A percentile compares a stretch with the other conserved stretches of the same genome.
Evolutionary conservation across 2,888 invertebrate genomes (phyloP).

Genomic region (Drosophila acutilabella): DNA sequence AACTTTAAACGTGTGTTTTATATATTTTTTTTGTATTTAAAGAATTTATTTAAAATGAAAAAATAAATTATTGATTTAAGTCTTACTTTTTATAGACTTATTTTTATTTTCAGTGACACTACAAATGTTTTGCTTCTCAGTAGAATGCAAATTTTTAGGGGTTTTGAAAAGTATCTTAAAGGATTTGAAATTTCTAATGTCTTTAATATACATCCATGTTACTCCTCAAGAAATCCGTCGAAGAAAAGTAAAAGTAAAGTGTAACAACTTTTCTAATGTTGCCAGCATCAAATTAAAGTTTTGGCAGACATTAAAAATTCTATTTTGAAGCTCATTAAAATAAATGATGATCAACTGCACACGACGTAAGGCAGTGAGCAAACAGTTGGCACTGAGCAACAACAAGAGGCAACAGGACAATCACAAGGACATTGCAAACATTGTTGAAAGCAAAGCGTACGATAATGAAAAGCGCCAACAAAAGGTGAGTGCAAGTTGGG

Average conservation of each 20-base stretch:
- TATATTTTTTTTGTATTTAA: too few species aligned
- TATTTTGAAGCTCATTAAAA: slow-evolving; percentile 82
- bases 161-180: too few species aligned
- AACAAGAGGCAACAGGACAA: slow-evolving; percentile 30
- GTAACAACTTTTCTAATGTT: slow-evolving; percentile 2
- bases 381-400: slow-evolving; percentile 43
- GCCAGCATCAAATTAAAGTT: slow-evolving; percentile 21
- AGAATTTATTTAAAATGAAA: too few species aligned
- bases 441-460: slow-evolving; percentile 58
- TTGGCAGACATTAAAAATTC: slow-evolving; percentile 68
- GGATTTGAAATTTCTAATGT: too few species aligned
- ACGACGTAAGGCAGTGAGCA: slow-evolving; percentile 50
- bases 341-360: slow-evolving; percentile 79
- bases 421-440: slow-evolving; percentile 62
- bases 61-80: too few species aligned
- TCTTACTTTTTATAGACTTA: too few species aligned
- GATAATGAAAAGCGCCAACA: slow-evolving; percentile 72
- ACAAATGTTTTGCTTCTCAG: too few species aligned
- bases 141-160: too few species aligned
- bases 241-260: slow-evolving; percentile 2
- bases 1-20: background rate
- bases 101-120: too few species aligned
- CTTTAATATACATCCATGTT: too few species aligned
- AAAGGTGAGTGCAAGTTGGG: slow-evolving; percentile 47
- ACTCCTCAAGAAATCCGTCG: too few species aligned